These are phyloP conservation scores for Lasioglossum villosulum DNA, from an alignment of 2,888 invertebrate species.

Conservation along the genomic window DNA sequence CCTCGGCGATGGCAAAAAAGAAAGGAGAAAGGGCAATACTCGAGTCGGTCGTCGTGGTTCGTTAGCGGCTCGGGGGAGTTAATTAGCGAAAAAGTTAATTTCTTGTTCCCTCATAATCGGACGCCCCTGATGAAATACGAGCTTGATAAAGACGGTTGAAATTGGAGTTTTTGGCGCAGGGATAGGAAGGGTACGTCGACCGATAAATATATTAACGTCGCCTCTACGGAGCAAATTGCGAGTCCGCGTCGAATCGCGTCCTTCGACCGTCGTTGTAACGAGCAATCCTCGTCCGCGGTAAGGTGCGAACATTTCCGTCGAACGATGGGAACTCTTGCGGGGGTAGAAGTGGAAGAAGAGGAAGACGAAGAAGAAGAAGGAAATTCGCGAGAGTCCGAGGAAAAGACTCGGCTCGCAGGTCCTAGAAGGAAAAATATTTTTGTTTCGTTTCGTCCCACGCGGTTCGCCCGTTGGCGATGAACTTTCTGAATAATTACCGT, in stretches of 20 bases:
- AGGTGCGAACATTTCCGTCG: neutral
- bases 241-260: conserved; percentile 33
- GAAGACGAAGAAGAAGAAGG: conserved; percentile 18
- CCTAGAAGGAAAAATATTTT: conserved; percentile 81
- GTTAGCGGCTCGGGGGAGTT: conserved; percentile 82
- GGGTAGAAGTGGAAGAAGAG: neutral
- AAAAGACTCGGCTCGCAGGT: conserved; percentile 58
- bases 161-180: conserved; percentile 77
- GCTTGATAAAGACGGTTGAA: conserved; percentile 81
- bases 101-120: conserved; percentile 82
- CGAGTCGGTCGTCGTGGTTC: conserved; percentile 78
- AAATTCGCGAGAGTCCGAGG: conserved; percentile 13
- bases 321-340: neutral
- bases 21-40: conserved; percentile 65
- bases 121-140: conserved; percentile 83
- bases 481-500: conserved; percentile 83
- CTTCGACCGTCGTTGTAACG: neutral
- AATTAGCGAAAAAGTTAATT: conserved; percentile 84
- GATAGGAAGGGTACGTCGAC: conserved; percentile 65
- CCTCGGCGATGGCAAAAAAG: conserved; percentile 31
- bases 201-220: conserved; percentile 81
- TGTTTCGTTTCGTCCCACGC: conserved; percentile 71
- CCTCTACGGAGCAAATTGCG: conserved; percentile 69
- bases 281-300: neutral
- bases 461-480: conserved; percentile 73